Percentiles rank a stretch among this genome's conserved stretches.
phyloP scores from a whole-genome alignment of 2,888 invertebrate genomes.

The Drosophila peninsularis region DNA sequence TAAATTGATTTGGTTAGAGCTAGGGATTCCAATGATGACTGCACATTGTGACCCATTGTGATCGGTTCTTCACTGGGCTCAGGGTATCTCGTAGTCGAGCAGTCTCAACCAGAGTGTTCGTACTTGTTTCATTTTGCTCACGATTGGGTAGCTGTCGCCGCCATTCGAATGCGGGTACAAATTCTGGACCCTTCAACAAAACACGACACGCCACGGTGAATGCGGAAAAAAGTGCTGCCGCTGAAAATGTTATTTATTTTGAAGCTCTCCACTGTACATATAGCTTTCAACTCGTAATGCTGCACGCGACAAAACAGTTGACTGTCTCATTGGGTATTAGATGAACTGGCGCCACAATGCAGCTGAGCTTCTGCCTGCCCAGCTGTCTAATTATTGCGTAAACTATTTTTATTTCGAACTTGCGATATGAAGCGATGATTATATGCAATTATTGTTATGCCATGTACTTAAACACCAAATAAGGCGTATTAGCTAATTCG shows the following conservation, averaged over 20 bases:
- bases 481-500: background rate
- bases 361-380: constrained; percentile 33
- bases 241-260: constrained; percentile 22
- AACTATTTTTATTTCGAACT: constrained; percentile 36
- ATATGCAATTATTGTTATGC: constrained; percentile 12
- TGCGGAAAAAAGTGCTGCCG: constrained; percentile 25
- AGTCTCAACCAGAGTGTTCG: no score
- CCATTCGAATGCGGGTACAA: constrained; percentile 48
- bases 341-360: constrained; percentile 25
- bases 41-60: no score
- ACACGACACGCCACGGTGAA: background rate
- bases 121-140: background rate
- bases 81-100: no score
- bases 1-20: no score
- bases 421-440: constrained; percentile 13
- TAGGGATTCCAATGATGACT: no score
- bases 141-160: constrained; percentile 45
- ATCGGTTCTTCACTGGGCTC: no score
- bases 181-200: constrained; percentile 20
- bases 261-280: constrained; percentile 11
- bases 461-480: background rate
- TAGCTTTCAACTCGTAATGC: constrained; percentile 16
- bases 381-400: constrained; percentile 58
- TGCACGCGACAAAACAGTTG: constrained; percentile 46
- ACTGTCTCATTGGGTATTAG: constrained; percentile 19